Evolutionary conservation across 2,797 vertebrate genomes (phyloP).

Genomic region (Botia almorhae): DNA sequence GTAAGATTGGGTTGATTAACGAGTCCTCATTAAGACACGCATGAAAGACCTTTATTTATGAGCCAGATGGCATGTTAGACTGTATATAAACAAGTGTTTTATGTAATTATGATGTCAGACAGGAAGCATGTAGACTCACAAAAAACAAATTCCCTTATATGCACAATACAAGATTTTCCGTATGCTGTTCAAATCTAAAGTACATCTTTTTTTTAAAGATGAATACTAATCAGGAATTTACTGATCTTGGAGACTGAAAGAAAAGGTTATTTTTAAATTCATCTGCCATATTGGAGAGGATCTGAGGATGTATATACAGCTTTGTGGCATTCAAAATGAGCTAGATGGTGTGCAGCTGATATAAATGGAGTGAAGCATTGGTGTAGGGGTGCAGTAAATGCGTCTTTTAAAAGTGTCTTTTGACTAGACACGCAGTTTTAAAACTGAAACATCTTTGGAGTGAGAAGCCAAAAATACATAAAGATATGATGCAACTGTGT

Average conservation of each 20-base stretch:
- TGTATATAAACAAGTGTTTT: constrained; percentile 46
- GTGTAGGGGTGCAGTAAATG: too few species aligned
- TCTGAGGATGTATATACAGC: too few species aligned
- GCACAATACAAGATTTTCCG: neutral
- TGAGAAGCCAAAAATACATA: too few species aligned
- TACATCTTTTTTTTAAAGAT: neutral
- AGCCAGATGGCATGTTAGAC: constrained; percentile 36
- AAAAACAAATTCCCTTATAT: constrained; percentile 12
- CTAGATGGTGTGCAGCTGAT: too few species aligned
- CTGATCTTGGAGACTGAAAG: neutral
- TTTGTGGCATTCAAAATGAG: too few species aligned
- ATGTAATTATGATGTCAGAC: constrained; percentile 18
- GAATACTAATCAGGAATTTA: too few species aligned
- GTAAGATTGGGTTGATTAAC: constrained; percentile 30
- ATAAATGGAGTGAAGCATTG: too few species aligned
- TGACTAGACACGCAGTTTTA: too few species aligned
- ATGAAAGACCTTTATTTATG: constrained; percentile 55
- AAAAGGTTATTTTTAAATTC: neutral
- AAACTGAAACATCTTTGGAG: too few species aligned
- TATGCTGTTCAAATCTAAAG: neutral
- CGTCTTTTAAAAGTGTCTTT: too few species aligned
- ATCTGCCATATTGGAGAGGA: too few species aligned
- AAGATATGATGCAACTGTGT: too few species aligned
- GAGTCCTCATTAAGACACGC: constrained; percentile 38
- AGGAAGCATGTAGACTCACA: neutral